Percentiles rank a stretch among this genome's conserved stretches.
phyloP scores from a whole-genome alignment of 2,797 vertebrate genomes.

The Zalophus californianus region DNA sequence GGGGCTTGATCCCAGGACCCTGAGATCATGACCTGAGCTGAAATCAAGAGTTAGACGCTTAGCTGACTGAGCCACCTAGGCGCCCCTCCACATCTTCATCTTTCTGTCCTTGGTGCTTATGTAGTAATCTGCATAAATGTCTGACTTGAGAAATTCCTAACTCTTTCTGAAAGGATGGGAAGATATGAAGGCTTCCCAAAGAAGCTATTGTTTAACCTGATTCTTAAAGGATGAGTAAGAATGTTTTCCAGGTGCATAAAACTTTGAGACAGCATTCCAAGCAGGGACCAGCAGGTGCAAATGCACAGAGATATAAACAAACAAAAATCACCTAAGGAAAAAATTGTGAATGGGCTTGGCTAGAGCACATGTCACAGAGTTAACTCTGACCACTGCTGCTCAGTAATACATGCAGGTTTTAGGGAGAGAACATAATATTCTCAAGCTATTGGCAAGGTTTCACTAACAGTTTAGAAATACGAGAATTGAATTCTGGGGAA shows the following conservation, averaged over 20 bases:
- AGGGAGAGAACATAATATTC: neutral
- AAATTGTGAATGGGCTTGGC: neutral
- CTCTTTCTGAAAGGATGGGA: slow-evolving; percentile 13
- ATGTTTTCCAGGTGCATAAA: neutral
- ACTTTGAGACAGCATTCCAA: slow-evolving; percentile 31
- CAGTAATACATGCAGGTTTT: neutral
- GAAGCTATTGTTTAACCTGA: slow-evolving; percentile 11
- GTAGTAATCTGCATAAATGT: neutral
- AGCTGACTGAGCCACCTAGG: neutral
- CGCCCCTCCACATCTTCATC: neutral
- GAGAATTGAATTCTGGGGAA: slow-evolving; percentile 12
- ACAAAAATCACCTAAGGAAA: slow-evolving; percentile 3
- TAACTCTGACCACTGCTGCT: slow-evolving; percentile 3
- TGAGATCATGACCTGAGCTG: neutral
- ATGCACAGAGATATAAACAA: slow-evolving; percentile 20
- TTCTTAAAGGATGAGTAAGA: slow-evolving; percentile 19
- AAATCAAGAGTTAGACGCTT: neutral
- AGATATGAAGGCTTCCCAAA: slow-evolving; percentile 13
- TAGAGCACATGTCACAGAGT: neutral
- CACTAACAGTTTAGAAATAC: neutral
- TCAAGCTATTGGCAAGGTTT: neutral
- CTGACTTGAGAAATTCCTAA: slow-evolving; percentile 27
- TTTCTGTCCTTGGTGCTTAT: neutral
- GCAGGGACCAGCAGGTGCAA: neutral
- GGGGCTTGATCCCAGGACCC: neutral